phyloP scores from a whole-genome alignment of 2,888 invertebrate species.

The Parasteatoda lunata region DNA sequence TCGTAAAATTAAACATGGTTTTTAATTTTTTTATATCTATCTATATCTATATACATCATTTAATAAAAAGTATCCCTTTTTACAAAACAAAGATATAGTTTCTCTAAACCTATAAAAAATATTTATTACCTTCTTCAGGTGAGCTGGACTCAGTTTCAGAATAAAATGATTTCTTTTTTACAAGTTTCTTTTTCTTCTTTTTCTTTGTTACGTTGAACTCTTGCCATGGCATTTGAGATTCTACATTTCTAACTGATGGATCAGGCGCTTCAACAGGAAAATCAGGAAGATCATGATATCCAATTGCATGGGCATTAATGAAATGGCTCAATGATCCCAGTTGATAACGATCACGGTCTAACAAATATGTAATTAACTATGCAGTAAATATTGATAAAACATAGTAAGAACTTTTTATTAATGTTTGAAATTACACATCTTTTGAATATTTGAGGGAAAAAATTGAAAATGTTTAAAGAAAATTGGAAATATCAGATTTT shows the following conservation, averaged over 20 bases:
- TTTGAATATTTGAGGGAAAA: too few relatives aligned
- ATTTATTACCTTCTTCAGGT: slow-evolving; percentile 61
- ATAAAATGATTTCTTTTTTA: slow-evolving; percentile 79
- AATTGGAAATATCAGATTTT: too few relatives aligned
- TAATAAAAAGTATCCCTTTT: too few relatives aligned
- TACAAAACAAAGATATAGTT: too few relatives aligned
- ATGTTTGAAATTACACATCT: too few relatives aligned
- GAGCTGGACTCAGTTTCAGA: slow-evolving; percentile 77
- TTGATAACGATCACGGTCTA: slow-evolving; percentile 89
- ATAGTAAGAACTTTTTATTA: too few relatives aligned
- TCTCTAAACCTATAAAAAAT: background rate
- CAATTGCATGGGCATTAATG: slow-evolving; percentile 87
- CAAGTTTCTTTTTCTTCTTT: slow-evolving; percentile 76
- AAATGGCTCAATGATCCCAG: slow-evolving; percentile 96
- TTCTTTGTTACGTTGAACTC: slow-evolving; percentile 69
- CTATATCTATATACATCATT: too few relatives aligned
- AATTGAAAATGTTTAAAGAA: too few relatives aligned
- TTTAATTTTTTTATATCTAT: too few relatives aligned
- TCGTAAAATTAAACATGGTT: too few relatives aligned
- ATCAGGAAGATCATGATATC: slow-evolving; percentile 90
- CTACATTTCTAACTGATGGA: slow-evolving; percentile 85
- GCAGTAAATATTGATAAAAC: background rate
- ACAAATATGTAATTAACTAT: background rate
- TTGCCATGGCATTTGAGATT: slow-evolving; percentile 73
- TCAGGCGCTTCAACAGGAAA: slow-evolving; percentile 87